phyloP scores from a whole-genome alignment of 2,888 invertebrate species.

The Eupithecia dodoneata region DNA sequence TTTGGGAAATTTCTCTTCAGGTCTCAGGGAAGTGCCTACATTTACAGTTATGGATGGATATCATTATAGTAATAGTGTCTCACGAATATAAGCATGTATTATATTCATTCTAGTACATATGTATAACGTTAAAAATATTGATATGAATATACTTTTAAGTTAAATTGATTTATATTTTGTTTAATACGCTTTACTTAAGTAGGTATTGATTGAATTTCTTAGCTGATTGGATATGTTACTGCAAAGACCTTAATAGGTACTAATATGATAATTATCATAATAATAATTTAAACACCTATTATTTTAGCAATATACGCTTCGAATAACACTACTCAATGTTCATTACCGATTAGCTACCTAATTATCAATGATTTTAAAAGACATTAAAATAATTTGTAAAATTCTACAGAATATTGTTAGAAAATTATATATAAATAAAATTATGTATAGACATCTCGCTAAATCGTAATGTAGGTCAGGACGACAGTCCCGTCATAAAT shows the following conservation, averaged over 20 bases:
- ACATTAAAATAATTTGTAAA: conserved; percentile 79
- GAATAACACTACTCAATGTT: conserved; percentile 66
- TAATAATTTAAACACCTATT: conserved; percentile 64
- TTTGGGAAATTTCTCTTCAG: neutral
- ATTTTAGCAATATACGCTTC: conserved; percentile 69
- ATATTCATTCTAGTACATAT: neutral
- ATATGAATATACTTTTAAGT: conserved; percentile 46
- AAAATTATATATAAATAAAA: conserved; percentile 78
- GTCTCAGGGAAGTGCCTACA: neutral
- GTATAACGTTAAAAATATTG: conserved; percentile 48
- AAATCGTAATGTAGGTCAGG: conserved; percentile 70
- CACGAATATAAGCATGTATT: neutral
- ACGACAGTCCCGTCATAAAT: conserved; percentile 65
- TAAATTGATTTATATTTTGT: conserved; percentile 30
- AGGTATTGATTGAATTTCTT: conserved; percentile 44
- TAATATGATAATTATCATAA: conserved; percentile 53
- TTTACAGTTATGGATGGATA: neutral
- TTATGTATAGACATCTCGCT: conserved; percentile 73
- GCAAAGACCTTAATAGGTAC: conserved; percentile 55
- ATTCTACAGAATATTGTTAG: conserved; percentile 79
- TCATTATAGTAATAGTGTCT: neutral
- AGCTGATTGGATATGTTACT: conserved; percentile 69
- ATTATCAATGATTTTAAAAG: conserved; percentile 66
- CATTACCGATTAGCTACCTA: conserved; percentile 67
- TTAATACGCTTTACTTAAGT: conserved; percentile 32